phyloP scores from a whole-genome alignment of 2,113 vertebrate genomes.

The Pristiophorus japonicus region DNA sequence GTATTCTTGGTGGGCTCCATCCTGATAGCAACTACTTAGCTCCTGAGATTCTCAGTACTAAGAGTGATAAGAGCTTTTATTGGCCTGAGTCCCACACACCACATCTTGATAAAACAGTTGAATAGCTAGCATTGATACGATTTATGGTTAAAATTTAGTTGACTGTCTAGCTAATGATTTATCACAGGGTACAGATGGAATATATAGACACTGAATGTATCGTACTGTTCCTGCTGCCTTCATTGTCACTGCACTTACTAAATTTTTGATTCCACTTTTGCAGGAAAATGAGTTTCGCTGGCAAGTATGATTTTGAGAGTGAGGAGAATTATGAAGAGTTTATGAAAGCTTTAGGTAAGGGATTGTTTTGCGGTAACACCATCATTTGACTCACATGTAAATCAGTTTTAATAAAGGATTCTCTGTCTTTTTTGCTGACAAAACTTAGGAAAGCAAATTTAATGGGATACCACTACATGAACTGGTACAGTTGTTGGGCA shows the following conservation, averaged over 20 bases:
- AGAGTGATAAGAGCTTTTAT: background rate
- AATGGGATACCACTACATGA: background rate
- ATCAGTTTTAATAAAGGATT: background rate
- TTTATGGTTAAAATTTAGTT: background rate
- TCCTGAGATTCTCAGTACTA: background rate
- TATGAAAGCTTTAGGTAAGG: slow-evolving; percentile 31
- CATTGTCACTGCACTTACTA: background rate
- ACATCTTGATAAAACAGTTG: background rate
- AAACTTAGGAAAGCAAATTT: background rate
- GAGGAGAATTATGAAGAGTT: slow-evolving; percentile 23
- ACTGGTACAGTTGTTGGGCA: background rate
- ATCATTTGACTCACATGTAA: background rate
- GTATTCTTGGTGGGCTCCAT: background rate
- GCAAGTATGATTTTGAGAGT: background rate
- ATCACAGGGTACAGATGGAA: background rate
- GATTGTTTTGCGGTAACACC: background rate
- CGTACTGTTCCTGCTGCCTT: background rate
- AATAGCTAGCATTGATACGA: background rate
- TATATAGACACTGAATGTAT: background rate
- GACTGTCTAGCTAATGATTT: background rate
- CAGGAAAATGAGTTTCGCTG: background rate
- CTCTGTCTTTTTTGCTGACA: background rate
- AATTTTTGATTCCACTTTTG: background rate
- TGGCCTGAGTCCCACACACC: background rate
- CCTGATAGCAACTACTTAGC: background rate